phyloP scores from a whole-genome alignment of 2,797 vertebrate species.

The Anguilla marmorata region DNA sequence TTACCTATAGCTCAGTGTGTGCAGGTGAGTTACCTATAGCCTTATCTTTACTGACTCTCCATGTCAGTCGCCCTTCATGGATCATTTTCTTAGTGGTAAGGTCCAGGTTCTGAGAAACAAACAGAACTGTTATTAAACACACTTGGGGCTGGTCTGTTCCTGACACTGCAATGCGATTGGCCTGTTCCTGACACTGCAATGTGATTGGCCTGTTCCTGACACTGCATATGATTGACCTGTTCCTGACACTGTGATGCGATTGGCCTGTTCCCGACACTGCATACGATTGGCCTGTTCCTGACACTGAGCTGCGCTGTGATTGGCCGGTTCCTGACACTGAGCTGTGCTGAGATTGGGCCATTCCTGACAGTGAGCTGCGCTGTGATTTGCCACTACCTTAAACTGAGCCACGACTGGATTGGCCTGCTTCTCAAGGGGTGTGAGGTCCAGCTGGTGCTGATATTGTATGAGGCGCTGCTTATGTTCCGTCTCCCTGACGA shows the following conservation, averaged over 20 bases:
- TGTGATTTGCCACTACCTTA: slow-evolving; percentile 75
- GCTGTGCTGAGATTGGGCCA: slow-evolving; percentile 66
- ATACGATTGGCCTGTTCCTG: slow-evolving; percentile 66
- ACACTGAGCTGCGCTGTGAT: slow-evolving; percentile 79
- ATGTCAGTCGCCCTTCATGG: slow-evolving; percentile 86
- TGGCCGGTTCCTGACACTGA: slow-evolving; percentile 64
- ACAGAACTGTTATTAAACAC: background rate
- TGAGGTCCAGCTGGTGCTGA: slow-evolving; percentile 84
- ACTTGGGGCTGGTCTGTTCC: slow-evolving; percentile 54
- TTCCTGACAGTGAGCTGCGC: slow-evolving; percentile 57
- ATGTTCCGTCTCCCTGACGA: slow-evolving; percentile 83
- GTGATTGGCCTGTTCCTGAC: no score
- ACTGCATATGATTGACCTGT: no score
- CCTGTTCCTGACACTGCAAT: slow-evolving; percentile 80
- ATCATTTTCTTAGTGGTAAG: slow-evolving; percentile 86
- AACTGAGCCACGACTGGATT: slow-evolving; percentile 81
- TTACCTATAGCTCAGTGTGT: no score
- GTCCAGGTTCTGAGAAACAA: slow-evolving; percentile 77
- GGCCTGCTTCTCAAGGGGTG: slow-evolving; percentile 72
- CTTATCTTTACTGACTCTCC: slow-evolving; percentile 92
- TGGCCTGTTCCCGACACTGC: no score
- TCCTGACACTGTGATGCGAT: slow-evolving; percentile 80
- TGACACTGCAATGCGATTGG: slow-evolving; percentile 73
- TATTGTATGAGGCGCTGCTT: slow-evolving; percentile 82
- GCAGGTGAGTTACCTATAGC: slow-evolving; percentile 59